Percentiles rank a stretch among this genome's conserved stretches.
Evolutionary conservation across 2,797 vertebrate genomes (phyloP).

Genomic region (Salarias fasciatus): DNA sequence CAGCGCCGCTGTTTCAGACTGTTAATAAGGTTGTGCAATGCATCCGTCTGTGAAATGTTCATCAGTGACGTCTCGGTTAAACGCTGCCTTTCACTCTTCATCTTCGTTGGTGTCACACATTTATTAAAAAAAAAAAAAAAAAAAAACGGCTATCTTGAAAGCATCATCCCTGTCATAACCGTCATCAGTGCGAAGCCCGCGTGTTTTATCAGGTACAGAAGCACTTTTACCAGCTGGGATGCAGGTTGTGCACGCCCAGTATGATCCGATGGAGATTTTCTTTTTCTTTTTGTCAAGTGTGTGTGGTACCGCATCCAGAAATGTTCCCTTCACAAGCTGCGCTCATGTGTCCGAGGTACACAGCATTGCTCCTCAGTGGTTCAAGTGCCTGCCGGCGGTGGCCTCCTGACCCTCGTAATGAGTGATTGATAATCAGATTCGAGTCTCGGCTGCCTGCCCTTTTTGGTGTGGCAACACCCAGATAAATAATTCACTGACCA

Average conservation of each 20-base stretch:
- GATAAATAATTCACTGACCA: slow-evolving; percentile 67
- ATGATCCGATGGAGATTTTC: neutral
- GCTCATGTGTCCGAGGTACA: slow-evolving; percentile 26
- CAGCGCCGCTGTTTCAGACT: slow-evolving; percentile 33
- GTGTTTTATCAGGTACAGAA: slow-evolving; percentile 31
- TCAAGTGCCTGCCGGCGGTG: slow-evolving; percentile 68
- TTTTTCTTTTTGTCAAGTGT: neutral
- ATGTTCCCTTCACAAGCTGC: neutral
- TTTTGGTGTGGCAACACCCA: slow-evolving; percentile 45
- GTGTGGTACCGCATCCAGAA: slow-evolving; percentile 1
- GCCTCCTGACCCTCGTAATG: slow-evolving; percentile 59
- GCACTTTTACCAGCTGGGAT: slow-evolving; percentile 22
- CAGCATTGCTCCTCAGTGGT: slow-evolving; percentile 45
- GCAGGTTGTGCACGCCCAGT: slow-evolving; percentile 8
- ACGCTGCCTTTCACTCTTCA: slow-evolving; percentile 36
- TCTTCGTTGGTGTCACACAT: slow-evolving; percentile 25
- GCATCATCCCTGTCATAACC: slow-evolving; percentile 6
- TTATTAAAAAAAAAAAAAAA: too few species aligned
- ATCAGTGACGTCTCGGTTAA: slow-evolving; percentile 27
- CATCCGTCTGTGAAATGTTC: slow-evolving; percentile 27
- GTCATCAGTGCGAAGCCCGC: slow-evolving; percentile 16
- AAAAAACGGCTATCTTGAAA: slow-evolving; percentile 17
- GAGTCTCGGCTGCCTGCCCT: slow-evolving; percentile 50
- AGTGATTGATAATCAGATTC: slow-evolving; percentile 59
- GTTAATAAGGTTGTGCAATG: slow-evolving; percentile 27